phyloP scores from a whole-genome alignment of 2,888 invertebrate species.

The Theristus sp. region DNA sequence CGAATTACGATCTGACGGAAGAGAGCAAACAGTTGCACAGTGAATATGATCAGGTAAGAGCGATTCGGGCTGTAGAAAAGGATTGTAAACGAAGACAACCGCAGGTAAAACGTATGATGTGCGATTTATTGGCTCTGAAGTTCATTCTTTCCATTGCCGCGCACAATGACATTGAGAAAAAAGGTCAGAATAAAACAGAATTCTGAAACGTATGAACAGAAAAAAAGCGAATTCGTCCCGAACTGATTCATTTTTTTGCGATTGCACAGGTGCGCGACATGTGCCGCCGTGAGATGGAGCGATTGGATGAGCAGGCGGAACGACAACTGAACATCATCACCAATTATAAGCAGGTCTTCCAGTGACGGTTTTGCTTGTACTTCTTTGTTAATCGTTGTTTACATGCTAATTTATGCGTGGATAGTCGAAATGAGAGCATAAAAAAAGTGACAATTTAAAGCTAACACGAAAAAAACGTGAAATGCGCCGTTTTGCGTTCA shows the following conservation, averaged over 20 bases:
- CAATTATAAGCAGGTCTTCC: constrained; percentile 58
- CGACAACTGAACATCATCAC: constrained; percentile 50
- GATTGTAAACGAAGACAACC: neutral
- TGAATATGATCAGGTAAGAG: constrained; percentile 37
- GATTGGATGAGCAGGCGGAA: constrained; percentile 41
- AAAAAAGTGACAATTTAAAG: too few species aligned
- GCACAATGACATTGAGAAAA: neutral
- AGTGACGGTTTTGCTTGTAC: neutral
- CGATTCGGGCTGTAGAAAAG: neutral
- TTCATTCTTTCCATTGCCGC: neutral
- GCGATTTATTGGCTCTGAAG: too few species aligned
- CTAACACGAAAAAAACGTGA: too few species aligned
- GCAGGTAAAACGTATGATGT: too few species aligned
- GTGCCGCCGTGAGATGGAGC: constrained; percentile 49
- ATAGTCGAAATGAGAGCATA: too few species aligned
- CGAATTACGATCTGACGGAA: constrained; percentile 50
- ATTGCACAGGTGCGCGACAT: constrained; percentile 42
- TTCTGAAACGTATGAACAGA: too few species aligned
- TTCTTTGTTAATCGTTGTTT: too few species aligned
- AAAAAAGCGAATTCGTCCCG: too few species aligned
- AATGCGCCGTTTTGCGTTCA: too few species aligned
- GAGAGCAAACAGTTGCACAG: constrained; percentile 48
- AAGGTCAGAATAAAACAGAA: neutral
- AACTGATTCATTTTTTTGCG: too few species aligned
- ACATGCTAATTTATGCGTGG: too few species aligned